Conservation (phyloP, 1,140 invertebrate species). For the Hesperophylax magnus region DNA sequence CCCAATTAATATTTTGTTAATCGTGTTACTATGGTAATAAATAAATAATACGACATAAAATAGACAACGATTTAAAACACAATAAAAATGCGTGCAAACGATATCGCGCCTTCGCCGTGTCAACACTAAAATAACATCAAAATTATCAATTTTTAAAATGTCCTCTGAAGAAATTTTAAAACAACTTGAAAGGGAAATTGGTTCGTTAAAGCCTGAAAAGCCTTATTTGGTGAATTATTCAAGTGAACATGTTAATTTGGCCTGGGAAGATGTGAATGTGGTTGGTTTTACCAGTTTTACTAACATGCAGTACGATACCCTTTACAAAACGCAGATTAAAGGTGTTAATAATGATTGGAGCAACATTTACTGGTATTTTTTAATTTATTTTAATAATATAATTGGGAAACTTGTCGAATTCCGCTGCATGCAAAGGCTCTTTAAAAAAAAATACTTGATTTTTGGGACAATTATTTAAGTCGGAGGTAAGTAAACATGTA, state of each 20-base stretch:
- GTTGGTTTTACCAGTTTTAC: neutral
- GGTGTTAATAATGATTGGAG: neutral
- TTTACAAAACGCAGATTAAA: conserved; percentile 13
- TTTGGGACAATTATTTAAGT: no score
- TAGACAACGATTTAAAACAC: neutral
- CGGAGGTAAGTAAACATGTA: no score
- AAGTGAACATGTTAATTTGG: conserved; percentile 12
- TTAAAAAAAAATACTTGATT: no score
- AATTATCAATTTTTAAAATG: neutral
- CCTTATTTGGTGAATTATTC: conserved; percentile 6
- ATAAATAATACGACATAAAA: neutral
- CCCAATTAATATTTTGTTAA: conserved; percentile 3
- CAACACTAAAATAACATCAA: neutral
- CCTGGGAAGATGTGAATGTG: conserved; percentile 3
- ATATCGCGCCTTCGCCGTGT: neutral
- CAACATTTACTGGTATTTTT: conserved; percentile 16
- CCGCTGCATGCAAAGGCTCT: no score
- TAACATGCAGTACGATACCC: neutral
- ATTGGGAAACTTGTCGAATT: no score
- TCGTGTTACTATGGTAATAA: neutral
- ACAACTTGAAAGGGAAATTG: neutral
- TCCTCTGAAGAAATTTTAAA: neutral
- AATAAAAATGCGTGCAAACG: neutral
- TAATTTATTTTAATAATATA: neutral
- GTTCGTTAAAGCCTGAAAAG: neutral